Conservation (phyloP, 2,888 invertebrate genomes). For the Parelbella ahira region DNA sequence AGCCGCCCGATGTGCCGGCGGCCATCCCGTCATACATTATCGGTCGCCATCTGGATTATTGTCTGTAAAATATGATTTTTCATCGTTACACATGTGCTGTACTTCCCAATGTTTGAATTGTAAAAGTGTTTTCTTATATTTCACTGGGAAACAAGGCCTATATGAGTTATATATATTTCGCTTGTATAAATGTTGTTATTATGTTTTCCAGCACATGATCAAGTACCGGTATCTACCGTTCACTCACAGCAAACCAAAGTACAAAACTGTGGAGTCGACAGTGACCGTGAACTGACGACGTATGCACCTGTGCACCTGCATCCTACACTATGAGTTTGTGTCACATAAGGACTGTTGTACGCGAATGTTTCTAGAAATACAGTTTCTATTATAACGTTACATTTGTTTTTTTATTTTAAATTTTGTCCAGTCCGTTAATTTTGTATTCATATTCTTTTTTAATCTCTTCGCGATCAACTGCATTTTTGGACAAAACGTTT, state of each 20-base stretch:
- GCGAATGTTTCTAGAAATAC: slow-evolving; percentile 72
- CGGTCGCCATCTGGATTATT: too few relatives aligned
- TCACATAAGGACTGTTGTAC: slow-evolving; percentile 71
- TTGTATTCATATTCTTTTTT: too few relatives aligned
- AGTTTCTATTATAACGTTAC: slow-evolving; percentile 72
- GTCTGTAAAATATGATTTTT: too few relatives aligned
- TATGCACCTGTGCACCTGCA: slow-evolving; percentile 34
- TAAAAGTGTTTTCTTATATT: too few relatives aligned
- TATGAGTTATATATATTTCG: too few relatives aligned
- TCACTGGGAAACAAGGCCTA: not conserved
- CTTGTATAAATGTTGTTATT: slow-evolving; percentile 32
- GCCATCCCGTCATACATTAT: too few relatives aligned
- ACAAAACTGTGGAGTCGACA: slow-evolving; percentile 82
- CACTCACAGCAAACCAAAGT: slow-evolving; percentile 98
- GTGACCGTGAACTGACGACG: slow-evolving; percentile 67
- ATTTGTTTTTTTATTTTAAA: slow-evolving; percentile 54
- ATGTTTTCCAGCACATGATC: slow-evolving; percentile 96
- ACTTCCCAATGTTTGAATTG: too few relatives aligned
- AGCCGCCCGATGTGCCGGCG: too few relatives aligned
- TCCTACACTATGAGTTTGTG: slow-evolving; percentile 56
- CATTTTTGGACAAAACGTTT: too few relatives aligned
- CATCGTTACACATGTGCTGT: too few relatives aligned
- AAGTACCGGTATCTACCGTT: slow-evolving; percentile 99
- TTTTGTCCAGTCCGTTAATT: too few relatives aligned
- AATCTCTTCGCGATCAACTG: too few relatives aligned